Evolutionary conservation across 2,113 vertebrate genomes (phyloP).

Genomic region (Halichoeres trimaculatus): DNA sequence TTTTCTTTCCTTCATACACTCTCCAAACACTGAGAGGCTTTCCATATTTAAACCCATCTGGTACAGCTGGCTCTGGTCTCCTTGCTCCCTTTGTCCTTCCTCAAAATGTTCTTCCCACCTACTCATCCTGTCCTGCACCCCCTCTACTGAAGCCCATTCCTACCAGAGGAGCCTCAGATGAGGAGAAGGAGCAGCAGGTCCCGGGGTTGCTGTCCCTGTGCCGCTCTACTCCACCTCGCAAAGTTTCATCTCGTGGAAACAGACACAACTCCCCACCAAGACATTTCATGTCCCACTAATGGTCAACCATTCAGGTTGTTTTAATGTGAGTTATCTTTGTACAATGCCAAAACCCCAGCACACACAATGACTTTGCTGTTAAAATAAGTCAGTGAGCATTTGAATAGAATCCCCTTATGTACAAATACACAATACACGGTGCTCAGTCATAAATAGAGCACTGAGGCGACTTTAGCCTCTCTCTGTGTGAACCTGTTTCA

Average conservation of each 20-base stretch:
- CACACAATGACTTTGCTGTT: background rate
- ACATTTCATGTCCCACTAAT: constrained; percentile 43
- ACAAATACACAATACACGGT: background rate
- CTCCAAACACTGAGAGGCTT: constrained; percentile 73
- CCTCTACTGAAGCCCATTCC: constrained; percentile 46
- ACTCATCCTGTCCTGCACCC: constrained; percentile 32
- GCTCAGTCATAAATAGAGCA: constrained; percentile 5
- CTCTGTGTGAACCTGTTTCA: background rate
- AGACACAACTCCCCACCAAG: constrained; percentile 41
- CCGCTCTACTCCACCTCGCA: constrained; percentile 79
- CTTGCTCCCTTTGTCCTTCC: constrained; percentile 62
- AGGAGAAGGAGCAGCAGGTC: constrained; percentile 80
- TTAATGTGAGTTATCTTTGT: background rate
- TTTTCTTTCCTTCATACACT: constrained; percentile 69
- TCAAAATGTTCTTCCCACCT: constrained; percentile 57
- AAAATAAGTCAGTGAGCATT: background rate
- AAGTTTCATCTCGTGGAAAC: constrained; percentile 66
- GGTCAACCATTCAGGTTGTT: background rate
- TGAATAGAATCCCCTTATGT: background rate
- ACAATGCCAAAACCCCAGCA: background rate
- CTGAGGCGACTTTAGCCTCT: background rate
- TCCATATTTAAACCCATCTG: constrained; percentile 67
- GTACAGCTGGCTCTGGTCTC: constrained; percentile 49
- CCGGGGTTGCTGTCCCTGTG: constrained; percentile 49
- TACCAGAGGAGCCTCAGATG: constrained; percentile 58